Percentiles rank a stretch among this genome's conserved stretches.
Evolutionary conservation across 2,888 invertebrate genomes (phyloP).

Genomic region (Conomelus anceps): DNA sequence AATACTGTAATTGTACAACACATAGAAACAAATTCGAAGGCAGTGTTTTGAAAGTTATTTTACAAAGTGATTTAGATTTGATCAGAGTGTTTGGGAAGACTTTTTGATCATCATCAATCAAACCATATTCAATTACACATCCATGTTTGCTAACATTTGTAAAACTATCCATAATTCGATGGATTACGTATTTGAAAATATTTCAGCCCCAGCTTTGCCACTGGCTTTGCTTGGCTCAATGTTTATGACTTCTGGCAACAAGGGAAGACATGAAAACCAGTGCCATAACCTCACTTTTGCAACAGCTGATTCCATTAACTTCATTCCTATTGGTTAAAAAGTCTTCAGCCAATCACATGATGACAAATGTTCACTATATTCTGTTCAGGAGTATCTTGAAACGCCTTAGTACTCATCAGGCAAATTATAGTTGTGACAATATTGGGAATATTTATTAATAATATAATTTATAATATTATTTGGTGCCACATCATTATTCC

Average conservation of each 20-base stretch:
- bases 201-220: background rate
- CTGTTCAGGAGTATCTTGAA: background rate
- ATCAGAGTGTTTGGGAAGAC: background rate
- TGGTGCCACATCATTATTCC: no score
- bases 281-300: background rate
- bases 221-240: background rate
- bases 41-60: background rate
- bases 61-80: background rate
- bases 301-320: background rate
- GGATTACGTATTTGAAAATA: background rate
- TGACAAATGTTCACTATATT: no score
- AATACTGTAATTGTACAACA: background rate
- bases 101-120: no score
- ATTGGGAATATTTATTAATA: no score
- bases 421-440: background rate
- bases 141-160: background rate
- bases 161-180: background rate
- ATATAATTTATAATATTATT: no score
- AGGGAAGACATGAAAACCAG: background rate
- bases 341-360: background rate
- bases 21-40: background rate
- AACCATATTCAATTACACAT: no score
- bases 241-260: background rate
- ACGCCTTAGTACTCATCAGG: no score
- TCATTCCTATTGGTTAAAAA: background rate